Conservation (phyloP, 1,140 invertebrate genomes). For the Metopolophium dirhodum region DNA sequence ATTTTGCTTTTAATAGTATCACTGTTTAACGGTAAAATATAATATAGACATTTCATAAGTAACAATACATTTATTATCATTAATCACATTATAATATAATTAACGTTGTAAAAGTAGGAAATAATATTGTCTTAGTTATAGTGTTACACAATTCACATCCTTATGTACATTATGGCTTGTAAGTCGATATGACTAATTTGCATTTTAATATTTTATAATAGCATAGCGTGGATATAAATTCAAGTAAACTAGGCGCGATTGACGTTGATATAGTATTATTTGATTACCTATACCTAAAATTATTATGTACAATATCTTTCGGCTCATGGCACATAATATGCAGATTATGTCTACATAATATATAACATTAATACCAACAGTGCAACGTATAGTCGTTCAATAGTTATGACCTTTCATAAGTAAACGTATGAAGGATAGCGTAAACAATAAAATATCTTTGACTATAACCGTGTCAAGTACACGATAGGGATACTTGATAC, state of each 20-base stretch:
- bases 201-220: background rate
- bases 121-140: background rate
- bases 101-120: background rate
- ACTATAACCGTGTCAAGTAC: slow-evolving; percentile 41
- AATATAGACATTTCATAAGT: background rate
- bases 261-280: background rate
- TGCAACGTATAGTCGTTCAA: slow-evolving; percentile 8
- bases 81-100: background rate
- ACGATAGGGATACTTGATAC: slow-evolving; percentile 42
- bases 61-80: background rate
- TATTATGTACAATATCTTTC: slow-evolving; percentile 7
- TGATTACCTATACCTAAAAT: background rate
- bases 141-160: background rate
- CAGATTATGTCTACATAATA: background rate
- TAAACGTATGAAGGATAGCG: slow-evolving; percentile 41
- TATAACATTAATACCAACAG: background rate
- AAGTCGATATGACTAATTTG: background rate
- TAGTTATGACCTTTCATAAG: slow-evolving; percentile 20
- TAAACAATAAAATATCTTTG: slow-evolving; percentile 49
- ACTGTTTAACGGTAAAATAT: too few species aligned
- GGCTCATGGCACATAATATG: background rate
- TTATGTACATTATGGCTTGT: background rate
- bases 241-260: background rate
- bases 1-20: background rate
- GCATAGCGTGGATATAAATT: background rate